Evolutionary conservation across 1,140 invertebrate genomes (phyloP), one percentile per base, ranked within the genome.

Genomic region (Papilio aristodemus): DNA sequence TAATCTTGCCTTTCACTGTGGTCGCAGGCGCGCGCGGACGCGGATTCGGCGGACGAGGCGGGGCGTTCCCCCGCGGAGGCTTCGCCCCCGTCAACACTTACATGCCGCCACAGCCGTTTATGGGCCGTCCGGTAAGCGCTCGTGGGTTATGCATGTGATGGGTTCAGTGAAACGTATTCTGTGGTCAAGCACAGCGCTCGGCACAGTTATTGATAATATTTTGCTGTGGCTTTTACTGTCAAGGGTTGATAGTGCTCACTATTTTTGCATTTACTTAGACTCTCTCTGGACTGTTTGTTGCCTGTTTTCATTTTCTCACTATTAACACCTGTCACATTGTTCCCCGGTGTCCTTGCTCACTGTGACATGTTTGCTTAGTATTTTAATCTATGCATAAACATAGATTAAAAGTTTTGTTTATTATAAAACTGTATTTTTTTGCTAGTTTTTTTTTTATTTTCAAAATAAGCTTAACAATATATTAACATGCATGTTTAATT

Each of bases 381-480:
- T 50, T 19, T 50, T 50, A 8, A 50, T 17, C 14, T 50, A 50
- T 7, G 13, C 4, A 14, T 50, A 2, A 4, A 14, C 1, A 14
- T 62, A 62, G 38, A 4, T 57, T 14, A 8, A 17, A 37, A n/a
- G 0, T 59, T 32, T 25, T 41, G 13, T 64, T 68, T 17, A n/a
- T 58, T 67, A 71, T 68, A 71, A 66, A 73, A 76, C 86, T 89
- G 85, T 89, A 87, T 87, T 87, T 87, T 89, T 89, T 89, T 87
- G 87, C 87, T 84, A 80, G 78, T 71, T 75, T 81, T 81, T 77
- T 78, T 66, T 72, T 77, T 32, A 32, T 39, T n/a, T n/a, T n/a
- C n/a, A n/a, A n/a, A 72, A 76, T 72, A 74, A 77, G 32, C 54
- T 75, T 71, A 67, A 68, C 3, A 46, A 64, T 63, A 11, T 66